A percentile compares a stretch with the other conserved stretches of the same genome.
These are phyloP conservation scores for Antitype chi DNA, from an alignment of 2,888 invertebrate species.

Conservation along the genomic window DNA sequence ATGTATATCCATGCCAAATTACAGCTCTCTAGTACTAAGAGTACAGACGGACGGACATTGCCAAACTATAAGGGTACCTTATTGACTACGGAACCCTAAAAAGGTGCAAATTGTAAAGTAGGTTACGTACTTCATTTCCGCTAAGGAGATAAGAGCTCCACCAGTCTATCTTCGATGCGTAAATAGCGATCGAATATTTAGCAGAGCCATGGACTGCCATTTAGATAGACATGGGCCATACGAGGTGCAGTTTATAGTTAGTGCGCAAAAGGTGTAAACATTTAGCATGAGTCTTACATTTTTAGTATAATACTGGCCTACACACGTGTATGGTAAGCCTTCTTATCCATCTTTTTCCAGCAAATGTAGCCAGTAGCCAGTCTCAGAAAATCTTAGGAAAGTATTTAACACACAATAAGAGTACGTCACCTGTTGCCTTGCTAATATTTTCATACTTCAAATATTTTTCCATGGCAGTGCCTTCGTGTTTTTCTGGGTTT, in stretches of 20 bases:
- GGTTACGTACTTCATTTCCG: background rate
- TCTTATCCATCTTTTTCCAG: background rate
- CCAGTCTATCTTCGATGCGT: background rate
- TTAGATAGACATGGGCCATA: background rate
- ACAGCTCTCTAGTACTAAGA: too few relatives aligned
- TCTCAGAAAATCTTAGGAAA: background rate
- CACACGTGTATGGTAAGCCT: background rate
- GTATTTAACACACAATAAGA: background rate
- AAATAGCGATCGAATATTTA: background rate
- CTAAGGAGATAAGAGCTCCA: background rate
- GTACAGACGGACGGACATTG: too few relatives aligned
- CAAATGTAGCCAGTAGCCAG: background rate
- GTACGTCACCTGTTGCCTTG: conserved; percentile 50
- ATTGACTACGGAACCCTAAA: background rate
- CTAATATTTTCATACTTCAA: conserved; percentile 50
- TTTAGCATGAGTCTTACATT: background rate
- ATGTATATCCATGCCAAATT: too few relatives aligned
- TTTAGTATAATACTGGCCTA: background rate
- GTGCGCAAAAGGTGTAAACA: background rate
- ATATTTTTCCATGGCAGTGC: conserved; percentile 14
- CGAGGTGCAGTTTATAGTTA: background rate
- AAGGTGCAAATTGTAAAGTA: background rate
- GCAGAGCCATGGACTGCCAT: background rate
- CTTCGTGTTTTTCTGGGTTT: background rate
- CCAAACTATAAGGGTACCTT: too few relatives aligned